Percentiles rank a stretch among this genome's conserved stretches.
phyloP scores from a whole-genome alignment of 2,888 invertebrate species.

The Timema cristinae region DNA sequence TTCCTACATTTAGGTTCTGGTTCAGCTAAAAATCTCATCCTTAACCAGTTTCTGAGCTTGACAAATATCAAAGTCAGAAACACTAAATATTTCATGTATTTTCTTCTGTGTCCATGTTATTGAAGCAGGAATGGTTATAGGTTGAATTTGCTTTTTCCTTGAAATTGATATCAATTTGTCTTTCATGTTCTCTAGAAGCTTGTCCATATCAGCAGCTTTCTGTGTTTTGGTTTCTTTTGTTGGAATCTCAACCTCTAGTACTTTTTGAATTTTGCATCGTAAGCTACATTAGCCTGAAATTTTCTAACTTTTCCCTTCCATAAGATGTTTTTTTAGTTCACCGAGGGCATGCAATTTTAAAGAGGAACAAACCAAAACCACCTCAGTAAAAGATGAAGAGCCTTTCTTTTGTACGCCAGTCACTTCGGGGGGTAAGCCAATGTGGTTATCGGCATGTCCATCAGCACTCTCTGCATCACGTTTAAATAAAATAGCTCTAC shows the following conservation, averaged over 20 bases:
- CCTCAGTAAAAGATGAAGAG: not conserved
- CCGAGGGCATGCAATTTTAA: conserved; percentile 15
- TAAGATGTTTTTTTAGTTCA: not conserved
- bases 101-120: conserved; percentile 12
- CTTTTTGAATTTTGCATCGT: conserved; percentile 2
- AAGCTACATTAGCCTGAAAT: not conserved
- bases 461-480: not conserved
- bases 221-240: not conserved
- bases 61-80: too few species aligned
- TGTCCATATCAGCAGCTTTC: conserved; percentile 5
- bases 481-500: conserved; percentile 10
- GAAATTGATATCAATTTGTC: not conserved
- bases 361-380: not conserved
- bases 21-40: too few species aligned
- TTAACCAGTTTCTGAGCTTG: too few species aligned
- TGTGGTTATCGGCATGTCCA: not conserved
- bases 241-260: not conserved
- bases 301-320: not conserved
- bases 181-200: conserved; percentile 6
- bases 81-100: not conserved
- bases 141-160: conserved; percentile 16
- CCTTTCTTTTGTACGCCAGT: not conserved
- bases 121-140: conserved; percentile 18
- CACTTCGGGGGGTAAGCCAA: not conserved
- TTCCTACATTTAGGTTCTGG: too few species aligned